phyloP scores from a whole-genome alignment of 2,888 invertebrate genomes.

The Sylvicola cinctus region DNA sequence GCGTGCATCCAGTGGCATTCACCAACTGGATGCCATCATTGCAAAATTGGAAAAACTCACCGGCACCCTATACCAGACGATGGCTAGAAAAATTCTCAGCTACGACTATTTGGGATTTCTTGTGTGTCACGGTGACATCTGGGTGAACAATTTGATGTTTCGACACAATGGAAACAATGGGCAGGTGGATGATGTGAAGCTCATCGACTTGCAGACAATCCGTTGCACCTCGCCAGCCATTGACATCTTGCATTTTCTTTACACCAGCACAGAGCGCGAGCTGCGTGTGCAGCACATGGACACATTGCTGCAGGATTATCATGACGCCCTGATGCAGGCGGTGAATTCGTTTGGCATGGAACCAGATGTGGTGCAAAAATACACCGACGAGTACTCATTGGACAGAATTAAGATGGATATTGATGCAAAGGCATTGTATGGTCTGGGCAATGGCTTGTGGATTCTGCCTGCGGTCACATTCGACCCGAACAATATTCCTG shows the following conservation, averaged over 20 bases:
- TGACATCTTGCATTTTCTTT: constrained; percentile 21
- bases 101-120: constrained; percentile 13
- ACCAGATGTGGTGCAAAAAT: neutral
- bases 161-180: constrained; percentile 6
- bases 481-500: constrained; percentile 18
- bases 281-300: constrained; percentile 16
- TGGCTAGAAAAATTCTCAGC: constrained; percentile 10
- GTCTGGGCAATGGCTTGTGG: constrained; percentile 20
- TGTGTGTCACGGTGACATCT: constrained; percentile 22
- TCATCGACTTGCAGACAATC: constrained; percentile 23
- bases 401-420: constrained; percentile 17
- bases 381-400: constrained; percentile 9
- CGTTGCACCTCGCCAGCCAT: constrained; percentile 20
- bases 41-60: constrained; percentile 16
- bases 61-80: constrained; percentile 13
- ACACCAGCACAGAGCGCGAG: constrained; percentile 20
- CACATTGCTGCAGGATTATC: constrained; percentile 17
- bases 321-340: constrained; percentile 12
- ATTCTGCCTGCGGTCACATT: constrained; percentile 23
- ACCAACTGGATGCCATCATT: constrained; percentile 15
- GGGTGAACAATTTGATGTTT: constrained; percentile 25
- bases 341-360: constrained; percentile 7
- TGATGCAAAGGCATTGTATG: constrained; percentile 17
- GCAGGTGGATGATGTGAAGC: constrained; percentile 13
- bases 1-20: constrained; percentile 12